Conservation (phyloP, 2,888 invertebrate species). For the Acrobasis consociella region DNA sequence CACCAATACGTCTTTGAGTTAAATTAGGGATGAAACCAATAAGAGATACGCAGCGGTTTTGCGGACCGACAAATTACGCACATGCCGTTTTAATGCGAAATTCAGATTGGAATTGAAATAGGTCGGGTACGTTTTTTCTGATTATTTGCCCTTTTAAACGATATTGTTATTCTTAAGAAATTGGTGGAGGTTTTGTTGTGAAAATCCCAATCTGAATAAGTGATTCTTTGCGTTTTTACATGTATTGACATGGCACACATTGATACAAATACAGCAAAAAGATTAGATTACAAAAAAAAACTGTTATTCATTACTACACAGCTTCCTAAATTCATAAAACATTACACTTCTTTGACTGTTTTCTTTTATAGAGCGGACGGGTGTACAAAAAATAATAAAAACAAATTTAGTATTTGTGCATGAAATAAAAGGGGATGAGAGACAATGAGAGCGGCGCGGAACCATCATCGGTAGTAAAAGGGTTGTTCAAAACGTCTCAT, state of each 20-base stretch:
- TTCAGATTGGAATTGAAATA: constrained; percentile 38
- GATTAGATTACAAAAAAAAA: too few species aligned
- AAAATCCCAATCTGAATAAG: constrained; percentile 5
- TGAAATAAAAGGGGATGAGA: neutral
- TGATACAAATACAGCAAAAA: too few species aligned
- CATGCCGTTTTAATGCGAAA: constrained; percentile 37
- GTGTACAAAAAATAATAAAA: too few species aligned
- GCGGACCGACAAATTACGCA: constrained; percentile 52
- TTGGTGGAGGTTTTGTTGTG: constrained; percentile 3
- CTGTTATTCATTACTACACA: too few species aligned
- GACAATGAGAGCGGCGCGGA: neutral
- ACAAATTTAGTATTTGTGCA: neutral
- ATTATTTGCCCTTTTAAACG: constrained; percentile 17
- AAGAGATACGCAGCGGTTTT: constrained; percentile 55
- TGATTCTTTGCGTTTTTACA: neutral
- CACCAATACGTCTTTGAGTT: constrained; percentile 71
- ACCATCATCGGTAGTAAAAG: constrained; percentile 1
- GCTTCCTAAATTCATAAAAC: too few species aligned
- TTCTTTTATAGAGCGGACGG: too few species aligned
- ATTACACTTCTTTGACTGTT: too few species aligned
- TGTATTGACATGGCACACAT: neutral
- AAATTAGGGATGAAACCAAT: constrained; percentile 76
- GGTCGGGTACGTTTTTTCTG: constrained; percentile 19
- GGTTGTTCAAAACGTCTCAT: constrained; percentile 19
- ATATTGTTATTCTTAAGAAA: constrained; percentile 7